Evolutionary conservation across 2,888 invertebrate genomes (phyloP).

Genomic region (Watsonalla cultraria): DNA sequence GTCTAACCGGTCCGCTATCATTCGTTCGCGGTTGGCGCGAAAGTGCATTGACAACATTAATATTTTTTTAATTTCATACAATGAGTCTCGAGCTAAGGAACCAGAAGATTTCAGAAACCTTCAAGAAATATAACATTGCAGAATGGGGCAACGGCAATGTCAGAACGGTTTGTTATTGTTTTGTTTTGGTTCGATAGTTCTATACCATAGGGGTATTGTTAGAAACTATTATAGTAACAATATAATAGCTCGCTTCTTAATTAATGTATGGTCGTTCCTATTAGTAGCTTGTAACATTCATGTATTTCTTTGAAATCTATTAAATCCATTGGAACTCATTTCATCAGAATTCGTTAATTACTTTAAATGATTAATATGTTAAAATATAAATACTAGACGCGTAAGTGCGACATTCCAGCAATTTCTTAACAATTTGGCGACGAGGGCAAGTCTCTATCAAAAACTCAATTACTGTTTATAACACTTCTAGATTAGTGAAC

Average conservation of each 20-base stretch:
- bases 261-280: too few species aligned
- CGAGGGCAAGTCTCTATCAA: background rate
- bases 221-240: background rate
- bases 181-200: slow-evolving; percentile 6
- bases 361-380: too few species aligned
- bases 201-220: background rate
- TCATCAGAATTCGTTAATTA: too few species aligned
- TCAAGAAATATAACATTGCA: slow-evolving; percentile 65
- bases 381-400: too few species aligned
- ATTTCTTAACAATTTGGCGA: too few species aligned
- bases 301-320: too few species aligned
- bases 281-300: too few species aligned
- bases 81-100: slow-evolving; percentile 71
- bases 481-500: slow-evolving; percentile 2
- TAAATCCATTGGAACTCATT: too few species aligned
- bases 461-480: background rate
- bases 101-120: slow-evolving; percentile 65
- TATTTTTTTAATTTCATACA: slow-evolving; percentile 26
- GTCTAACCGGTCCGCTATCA: slow-evolving; percentile 35
- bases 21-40: slow-evolving; percentile 46
- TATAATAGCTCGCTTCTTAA: too few species aligned
- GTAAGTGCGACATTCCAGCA: too few species aligned
- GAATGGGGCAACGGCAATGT: slow-evolving; percentile 57
- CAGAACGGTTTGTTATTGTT: slow-evolving; percentile 46
- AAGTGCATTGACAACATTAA: slow-evolving; percentile 31